A percentile compares a stretch with the other conserved stretches of the same genome.
Conservation (phyloP, 2,113 vertebrate genomes). For the Lamprotornis superbus region DNA sequence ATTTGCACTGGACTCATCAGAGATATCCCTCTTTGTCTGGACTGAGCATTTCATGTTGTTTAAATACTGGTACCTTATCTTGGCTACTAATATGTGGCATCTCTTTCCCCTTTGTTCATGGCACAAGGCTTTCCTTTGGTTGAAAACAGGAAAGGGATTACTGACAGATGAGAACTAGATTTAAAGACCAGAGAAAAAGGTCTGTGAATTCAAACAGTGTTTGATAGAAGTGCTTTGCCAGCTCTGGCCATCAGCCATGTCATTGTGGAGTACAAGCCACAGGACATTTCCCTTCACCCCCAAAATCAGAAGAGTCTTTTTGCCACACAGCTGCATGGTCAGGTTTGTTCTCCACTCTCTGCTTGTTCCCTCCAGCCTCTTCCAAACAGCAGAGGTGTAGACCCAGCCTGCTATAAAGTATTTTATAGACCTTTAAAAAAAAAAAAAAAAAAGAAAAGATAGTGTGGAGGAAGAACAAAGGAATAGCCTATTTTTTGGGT, state of each 20-base stretch:
- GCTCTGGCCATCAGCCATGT: neutral
- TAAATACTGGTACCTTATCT: slow-evolving; percentile 39
- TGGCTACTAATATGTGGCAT: neutral
- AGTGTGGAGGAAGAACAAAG: neutral
- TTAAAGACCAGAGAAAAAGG: neutral
- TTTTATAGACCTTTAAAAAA: neutral
- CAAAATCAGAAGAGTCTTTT: neutral
- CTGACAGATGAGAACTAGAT: neutral
- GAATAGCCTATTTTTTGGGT: neutral
- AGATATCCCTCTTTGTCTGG: slow-evolving; percentile 28
- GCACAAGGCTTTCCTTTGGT: slow-evolving; percentile 15
- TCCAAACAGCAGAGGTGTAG: neutral
- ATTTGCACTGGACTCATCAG: slow-evolving; percentile 35
- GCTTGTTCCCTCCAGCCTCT: neutral
- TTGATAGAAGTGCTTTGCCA: neutral
- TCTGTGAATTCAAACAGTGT: neutral
- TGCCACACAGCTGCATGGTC: too few relatives aligned
- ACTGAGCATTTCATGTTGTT: neutral
- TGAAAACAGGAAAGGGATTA: neutral
- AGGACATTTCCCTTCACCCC: neutral
- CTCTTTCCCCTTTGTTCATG: slow-evolving; percentile 25
- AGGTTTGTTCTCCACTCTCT: neutral
- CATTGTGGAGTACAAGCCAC: neutral
- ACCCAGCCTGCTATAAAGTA: neutral
- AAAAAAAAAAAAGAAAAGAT: neutral